Evolutionary conservation across 2,888 invertebrate species (phyloP).

Genomic region (Phorcus lineatus): DNA sequence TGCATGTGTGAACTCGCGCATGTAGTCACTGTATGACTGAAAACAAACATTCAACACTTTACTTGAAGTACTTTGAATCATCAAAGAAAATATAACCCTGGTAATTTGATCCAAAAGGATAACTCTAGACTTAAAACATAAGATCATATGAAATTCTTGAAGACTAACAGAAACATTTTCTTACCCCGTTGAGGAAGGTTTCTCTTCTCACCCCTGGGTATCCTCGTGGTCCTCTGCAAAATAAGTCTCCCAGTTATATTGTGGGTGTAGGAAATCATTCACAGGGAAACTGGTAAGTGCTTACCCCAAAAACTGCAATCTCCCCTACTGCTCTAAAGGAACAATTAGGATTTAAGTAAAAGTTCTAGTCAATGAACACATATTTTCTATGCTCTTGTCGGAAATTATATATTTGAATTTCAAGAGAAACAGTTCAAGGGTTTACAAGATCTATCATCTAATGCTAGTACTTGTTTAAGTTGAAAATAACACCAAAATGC

Average conservation of each 20-base stretch:
- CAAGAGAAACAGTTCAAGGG: no score
- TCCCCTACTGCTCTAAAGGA: no score
- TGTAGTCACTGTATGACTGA: slow-evolving; percentile 84
- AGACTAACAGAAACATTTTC: slow-evolving; percentile 27
- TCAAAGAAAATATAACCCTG: neutral
- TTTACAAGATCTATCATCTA: no score
- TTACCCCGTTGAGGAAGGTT: slow-evolving; percentile 72
- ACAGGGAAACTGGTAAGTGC: no score
- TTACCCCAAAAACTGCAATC: no score
- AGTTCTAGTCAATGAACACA: no score
- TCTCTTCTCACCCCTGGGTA: slow-evolving; percentile 64
- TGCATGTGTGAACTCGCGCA: slow-evolving; percentile 77
- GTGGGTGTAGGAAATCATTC: neutral
- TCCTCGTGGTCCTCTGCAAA: slow-evolving; percentile 49
- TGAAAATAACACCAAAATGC: no score
- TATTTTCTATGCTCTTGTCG: no score
- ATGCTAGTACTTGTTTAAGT: no score
- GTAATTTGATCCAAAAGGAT: neutral
- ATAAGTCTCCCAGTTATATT: neutral
- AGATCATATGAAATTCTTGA: neutral
- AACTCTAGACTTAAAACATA: neutral
- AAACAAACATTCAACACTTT: slow-evolving; percentile 34
- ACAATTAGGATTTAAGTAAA: no score
- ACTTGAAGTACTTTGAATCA: neutral
- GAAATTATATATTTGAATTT: no score